Evolutionary conservation across 2,888 invertebrate species (phyloP), one percentile per base, ranked within the genome.

Genomic region (Alsophila aescularia): DNA sequence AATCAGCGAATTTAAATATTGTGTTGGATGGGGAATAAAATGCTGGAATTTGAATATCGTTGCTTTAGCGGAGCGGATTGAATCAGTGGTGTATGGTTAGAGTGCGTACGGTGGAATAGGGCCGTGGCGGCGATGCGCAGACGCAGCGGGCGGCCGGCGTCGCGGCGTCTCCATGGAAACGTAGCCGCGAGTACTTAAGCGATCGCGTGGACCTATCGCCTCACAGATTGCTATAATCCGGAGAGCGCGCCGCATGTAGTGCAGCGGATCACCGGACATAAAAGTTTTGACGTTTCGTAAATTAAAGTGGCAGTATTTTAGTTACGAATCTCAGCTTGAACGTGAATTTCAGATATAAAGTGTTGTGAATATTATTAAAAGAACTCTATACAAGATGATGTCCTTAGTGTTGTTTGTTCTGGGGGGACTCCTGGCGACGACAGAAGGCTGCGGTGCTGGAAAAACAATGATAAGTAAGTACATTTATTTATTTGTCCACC

Each of bases 321-420:
- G 90, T 90, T 90, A 87, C 91, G 91, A 90, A 88, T 90, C 89
- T 83, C 90, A 86, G 79, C 81, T 83, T 81, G 69, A 64, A 48
- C 77, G 85, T 83, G 88, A 72, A 76, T 79, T 84, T 81, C 77
- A 83, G 85, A 85, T 77, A 78, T 60, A 77, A 78, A 89, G 90
- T 90, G 90, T 88, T 78, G 60, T 73, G 89, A 66, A 50, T 40
- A 57, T 55, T 12, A 45, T 54, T 86, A 83, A 79, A 81, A 69
- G 75, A 77, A 84, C 76, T 77, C 70, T 73, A 69, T 69, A 73
- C 75, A 87, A 81, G 61, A 90, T 90, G 90, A 85, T 86, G 76
- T 72, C 87, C 87, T 87, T 90, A 91, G 90, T 91, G 90, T 88
- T 90, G 86, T 87, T 91, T 83, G 84, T 90, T 87, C 79, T 90